These are phyloP conservation scores for Drosophila bunnanda DNA, from an alignment of 2,888 invertebrate species.

Conservation along the genomic window DNA sequence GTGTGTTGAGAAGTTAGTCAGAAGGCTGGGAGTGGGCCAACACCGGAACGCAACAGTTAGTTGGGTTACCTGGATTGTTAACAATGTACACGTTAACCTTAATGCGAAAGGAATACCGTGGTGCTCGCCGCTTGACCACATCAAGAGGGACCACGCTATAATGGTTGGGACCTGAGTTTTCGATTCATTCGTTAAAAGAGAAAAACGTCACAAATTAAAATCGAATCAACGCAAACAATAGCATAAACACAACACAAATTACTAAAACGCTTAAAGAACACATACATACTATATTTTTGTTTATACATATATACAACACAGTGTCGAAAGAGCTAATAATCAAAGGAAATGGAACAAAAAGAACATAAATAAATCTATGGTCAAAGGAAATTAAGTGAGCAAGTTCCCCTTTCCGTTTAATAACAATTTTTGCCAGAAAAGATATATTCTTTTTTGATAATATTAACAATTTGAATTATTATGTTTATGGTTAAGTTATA, in stretches of 20 bases:
- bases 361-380: background rate
- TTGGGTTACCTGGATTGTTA: conserved; percentile 83
- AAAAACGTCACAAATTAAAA: conserved; percentile 59
- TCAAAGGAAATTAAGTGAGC: conserved; percentile 4
- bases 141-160: conserved; percentile 87
- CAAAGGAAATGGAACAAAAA: background rate
- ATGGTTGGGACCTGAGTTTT: conserved; percentile 81
- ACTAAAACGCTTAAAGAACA: conserved; percentile 23
- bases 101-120: conserved; percentile 84
- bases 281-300: background rate
- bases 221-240: conserved; percentile 33
- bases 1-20: background rate
- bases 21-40: conserved; percentile 16
- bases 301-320: conserved; percentile 17
- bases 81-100: conserved; percentile 82
- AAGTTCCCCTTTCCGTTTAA: background rate
- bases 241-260: conserved; percentile 31
- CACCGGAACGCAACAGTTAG: conserved; percentile 61
- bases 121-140: conserved; percentile 84
- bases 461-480: background rate
- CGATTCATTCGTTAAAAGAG: conserved; percentile 51
- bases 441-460: background rate
- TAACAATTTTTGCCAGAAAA: background rate
- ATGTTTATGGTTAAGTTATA: too few relatives aligned
- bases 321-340: conserved; percentile 5